A percentile compares a stretch with the other conserved stretches of the same genome.
These are phyloP conservation scores for Calameuta idolon DNA, from an alignment of 2,888 invertebrate species.

Conservation along the genomic window DNA sequence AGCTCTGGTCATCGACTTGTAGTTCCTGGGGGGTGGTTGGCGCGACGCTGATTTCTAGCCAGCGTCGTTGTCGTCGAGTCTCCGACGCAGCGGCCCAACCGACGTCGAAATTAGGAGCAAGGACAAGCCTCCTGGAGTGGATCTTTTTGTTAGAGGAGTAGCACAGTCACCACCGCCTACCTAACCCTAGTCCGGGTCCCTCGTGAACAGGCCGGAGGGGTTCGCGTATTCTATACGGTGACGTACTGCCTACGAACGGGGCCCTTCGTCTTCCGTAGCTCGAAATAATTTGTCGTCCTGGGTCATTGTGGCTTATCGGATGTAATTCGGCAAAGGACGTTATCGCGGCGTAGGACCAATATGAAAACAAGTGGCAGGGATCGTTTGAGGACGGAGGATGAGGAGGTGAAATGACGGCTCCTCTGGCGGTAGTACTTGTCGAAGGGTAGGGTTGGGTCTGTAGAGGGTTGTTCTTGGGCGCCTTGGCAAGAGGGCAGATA, in stretches of 20 bases:
- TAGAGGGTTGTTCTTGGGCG: constrained; percentile 7
- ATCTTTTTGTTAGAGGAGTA: background rate
- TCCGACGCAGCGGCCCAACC: background rate
- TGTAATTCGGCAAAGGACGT: constrained; percentile 7
- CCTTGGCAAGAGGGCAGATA: constrained; percentile 40
- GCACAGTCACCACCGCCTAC: background rate
- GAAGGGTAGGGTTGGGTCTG: background rate
- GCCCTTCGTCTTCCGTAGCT: background rate
- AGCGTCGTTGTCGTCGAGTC: background rate
- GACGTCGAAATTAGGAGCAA: background rate
- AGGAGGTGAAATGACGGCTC: background rate
- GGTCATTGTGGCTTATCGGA: background rate
- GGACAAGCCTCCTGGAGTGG: background rate
- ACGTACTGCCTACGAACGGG: background rate
- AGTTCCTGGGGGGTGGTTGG: background rate
- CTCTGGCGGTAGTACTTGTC: background rate
- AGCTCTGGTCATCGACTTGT: background rate
- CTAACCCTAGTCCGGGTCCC: background rate
- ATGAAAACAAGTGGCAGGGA: constrained; percentile 26
- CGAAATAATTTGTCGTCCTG: background rate
- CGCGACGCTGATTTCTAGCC: background rate
- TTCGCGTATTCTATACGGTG: background rate
- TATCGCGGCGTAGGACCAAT: constrained; percentile 22
- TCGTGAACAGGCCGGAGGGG: background rate
- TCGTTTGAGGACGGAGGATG: background rate